Base-by-base conservation (phyloP, 1,140 invertebrate species). In the Kradibia gibbosae region DNA sequence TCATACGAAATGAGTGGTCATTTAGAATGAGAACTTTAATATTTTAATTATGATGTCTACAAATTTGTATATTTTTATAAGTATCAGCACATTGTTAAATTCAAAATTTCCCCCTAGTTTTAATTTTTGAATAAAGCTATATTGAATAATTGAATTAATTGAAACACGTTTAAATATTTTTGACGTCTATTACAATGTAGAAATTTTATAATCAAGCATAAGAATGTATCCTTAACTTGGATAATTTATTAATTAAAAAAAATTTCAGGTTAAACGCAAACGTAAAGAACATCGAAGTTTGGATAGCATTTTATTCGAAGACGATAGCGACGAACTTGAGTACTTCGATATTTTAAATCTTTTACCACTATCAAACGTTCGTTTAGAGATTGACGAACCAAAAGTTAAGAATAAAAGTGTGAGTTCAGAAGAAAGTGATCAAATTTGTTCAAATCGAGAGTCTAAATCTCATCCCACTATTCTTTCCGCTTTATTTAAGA, bases 331-430 rank as follows among this genome's bases (percentile, higher is more conserved):
- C 8, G 91, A 91, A 50, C 57, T 91, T 11, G 90, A 91, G 50
- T 91, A 91, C 72, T 91, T 91, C 74, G 90, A 91, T 80, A 88
- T 91, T 1, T 73, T 91, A n/a, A 91, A 91, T 72, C 84, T 91
- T 0, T 84, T 91, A 31, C 91, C 91, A 0, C 55, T 91, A 20
- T 91, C 91, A 1, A 91, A 91, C 76, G 88, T 91, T 5, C 87
- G 90, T 1, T 55, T 91, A 36, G 88, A 89, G 77, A 86, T 89
- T 28, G 85, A 85, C 82, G 85, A 89, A 78, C 45, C 85, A 4
- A 82, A 88, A 45, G 55, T 77, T 10, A 81, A 81, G 7, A 82
- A 84, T 25, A 82, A 71, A 50, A 85, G 85, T 74, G 34, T 34
- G 5, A 62, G 22, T 48, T 62, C 25, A 17, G 62, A 78, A 45